Evolutionary conservation across 2,888 invertebrate species (phyloP).

Genomic region (Nycteola revayana): DNA sequence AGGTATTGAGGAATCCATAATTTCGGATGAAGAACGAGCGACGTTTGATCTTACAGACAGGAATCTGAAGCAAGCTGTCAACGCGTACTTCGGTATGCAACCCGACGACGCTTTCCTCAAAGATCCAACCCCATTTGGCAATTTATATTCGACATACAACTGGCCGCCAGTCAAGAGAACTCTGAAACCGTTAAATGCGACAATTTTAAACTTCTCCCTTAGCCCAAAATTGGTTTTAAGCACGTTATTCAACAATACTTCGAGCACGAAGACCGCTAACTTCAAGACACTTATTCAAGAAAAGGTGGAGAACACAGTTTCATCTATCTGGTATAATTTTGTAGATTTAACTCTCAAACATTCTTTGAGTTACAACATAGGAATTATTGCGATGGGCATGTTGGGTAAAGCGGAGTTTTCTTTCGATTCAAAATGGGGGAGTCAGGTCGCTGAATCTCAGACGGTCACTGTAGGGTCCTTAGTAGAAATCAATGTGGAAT

Average conservation of each 20-base stretch:
- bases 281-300: slow-evolving; percentile 4
- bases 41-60: slow-evolving; percentile 40
- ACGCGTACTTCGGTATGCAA: slow-evolving; percentile 29
- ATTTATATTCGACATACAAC: slow-evolving; percentile 38
- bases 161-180: slow-evolving; percentile 45
- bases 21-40: slow-evolving; percentile 35
- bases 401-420: slow-evolving; percentile 10
- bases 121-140: slow-evolving; percentile 53
- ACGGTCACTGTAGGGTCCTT: slow-evolving; percentile 15
- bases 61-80: slow-evolving; percentile 34
- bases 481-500: slow-evolving; percentile 14
- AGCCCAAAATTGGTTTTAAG: slow-evolving; percentile 5
- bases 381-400: slow-evolving; percentile 14
- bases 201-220: slow-evolving; percentile 5
- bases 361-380: slow-evolving; percentile 16
- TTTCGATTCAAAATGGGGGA: slow-evolving; percentile 18
- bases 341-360: not conserved
- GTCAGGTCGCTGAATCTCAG: slow-evolving; percentile 10
- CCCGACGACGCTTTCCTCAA: slow-evolving; percentile 29
- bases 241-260: slow-evolving; percentile 18
- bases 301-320: slow-evolving; percentile 17
- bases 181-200: slow-evolving; percentile 30
- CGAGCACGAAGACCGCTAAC: not conserved
- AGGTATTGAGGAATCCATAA: slow-evolving; percentile 31
- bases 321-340: slow-evolving; percentile 14